Evolutionary conservation across 2,888 invertebrate species (phyloP).

Genomic region (Sycophila texana): DNA sequence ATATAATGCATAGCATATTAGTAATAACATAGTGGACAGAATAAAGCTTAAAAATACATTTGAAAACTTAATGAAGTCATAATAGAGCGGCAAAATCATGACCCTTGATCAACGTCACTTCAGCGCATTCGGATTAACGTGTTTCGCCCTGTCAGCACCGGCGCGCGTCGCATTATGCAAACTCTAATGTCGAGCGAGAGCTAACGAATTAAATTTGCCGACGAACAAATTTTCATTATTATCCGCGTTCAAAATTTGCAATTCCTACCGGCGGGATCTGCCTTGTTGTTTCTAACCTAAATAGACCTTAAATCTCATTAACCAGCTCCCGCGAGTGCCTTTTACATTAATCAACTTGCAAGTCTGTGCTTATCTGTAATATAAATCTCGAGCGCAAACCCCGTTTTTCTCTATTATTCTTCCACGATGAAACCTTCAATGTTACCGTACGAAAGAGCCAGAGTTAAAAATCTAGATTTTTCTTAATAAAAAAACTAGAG

Average conservation of each 20-base stretch:
- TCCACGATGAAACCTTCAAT: neutral
- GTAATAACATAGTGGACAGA: neutral
- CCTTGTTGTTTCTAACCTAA: conserved; percentile 18
- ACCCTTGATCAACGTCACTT: conserved; percentile 28
- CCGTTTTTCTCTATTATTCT: no score
- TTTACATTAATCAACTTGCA: conserved; percentile 24
- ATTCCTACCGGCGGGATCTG: neutral
- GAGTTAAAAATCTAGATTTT: no score
- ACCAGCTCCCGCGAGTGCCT: conserved; percentile 10
- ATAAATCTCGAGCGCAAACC: neutral
- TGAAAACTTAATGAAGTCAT: conserved; percentile 1
- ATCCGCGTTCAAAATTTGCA: conserved; percentile 23
- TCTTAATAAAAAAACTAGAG: neutral
- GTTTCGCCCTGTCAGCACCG: conserved; percentile 11
- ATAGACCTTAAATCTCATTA: conserved; percentile 34
- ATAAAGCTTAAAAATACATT: neutral
- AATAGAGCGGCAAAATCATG: neutral
- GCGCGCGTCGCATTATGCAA: conserved; percentile 10
- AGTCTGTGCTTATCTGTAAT: neutral
- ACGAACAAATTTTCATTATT: conserved; percentile 19
- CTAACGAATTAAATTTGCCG: conserved; percentile 8
- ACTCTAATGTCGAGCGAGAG: neutral
- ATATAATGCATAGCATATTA: no score
- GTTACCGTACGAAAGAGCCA: neutral
- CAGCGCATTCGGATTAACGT: conserved; percentile 5